A percentile compares a stretch with the other conserved stretches of the same genome.
Evolutionary conservation across 1,140 invertebrate species (phyloP).

Genomic region (Metopolophium dirhodum): DNA sequence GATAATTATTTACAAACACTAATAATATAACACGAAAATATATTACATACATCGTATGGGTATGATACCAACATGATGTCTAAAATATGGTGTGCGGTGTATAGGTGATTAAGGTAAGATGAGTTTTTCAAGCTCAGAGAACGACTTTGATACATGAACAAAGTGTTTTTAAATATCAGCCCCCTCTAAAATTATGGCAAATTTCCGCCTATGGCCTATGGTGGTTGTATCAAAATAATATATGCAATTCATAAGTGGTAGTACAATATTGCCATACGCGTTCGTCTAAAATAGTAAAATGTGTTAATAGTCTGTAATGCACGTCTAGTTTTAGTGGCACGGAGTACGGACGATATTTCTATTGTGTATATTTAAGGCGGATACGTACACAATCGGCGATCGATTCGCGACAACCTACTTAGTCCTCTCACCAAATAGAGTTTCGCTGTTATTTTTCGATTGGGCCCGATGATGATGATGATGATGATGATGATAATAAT

Average conservation of each 20-base stretch:
- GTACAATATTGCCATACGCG: not conserved
- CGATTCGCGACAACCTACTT: not conserved
- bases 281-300: not conserved
- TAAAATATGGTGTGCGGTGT: too few relatives aligned
- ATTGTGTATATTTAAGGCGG: not conserved
- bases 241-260: not conserved
- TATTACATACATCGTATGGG: too few relatives aligned
- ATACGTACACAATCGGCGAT: not conserved
- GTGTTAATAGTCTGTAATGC: not conserved
- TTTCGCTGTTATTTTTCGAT: conserved; percentile 15
- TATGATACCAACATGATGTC: too few relatives aligned
- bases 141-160: too few relatives aligned
- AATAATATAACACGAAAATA: too few relatives aligned
- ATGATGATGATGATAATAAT: not conserved
- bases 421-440: not conserved
- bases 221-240: not conserved
- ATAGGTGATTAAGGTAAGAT: too few relatives aligned
- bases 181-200: too few relatives aligned
- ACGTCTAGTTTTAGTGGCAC: not conserved
- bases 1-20: too few relatives aligned
- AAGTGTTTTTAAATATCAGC: too few relatives aligned
- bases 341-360: not conserved
- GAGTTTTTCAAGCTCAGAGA: too few relatives aligned
- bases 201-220: too few relatives aligned
- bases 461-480: not conserved